Evolutionary conservation across 2,113 vertebrate genomes (phyloP).

Genomic region (Colius striatus): DNA sequence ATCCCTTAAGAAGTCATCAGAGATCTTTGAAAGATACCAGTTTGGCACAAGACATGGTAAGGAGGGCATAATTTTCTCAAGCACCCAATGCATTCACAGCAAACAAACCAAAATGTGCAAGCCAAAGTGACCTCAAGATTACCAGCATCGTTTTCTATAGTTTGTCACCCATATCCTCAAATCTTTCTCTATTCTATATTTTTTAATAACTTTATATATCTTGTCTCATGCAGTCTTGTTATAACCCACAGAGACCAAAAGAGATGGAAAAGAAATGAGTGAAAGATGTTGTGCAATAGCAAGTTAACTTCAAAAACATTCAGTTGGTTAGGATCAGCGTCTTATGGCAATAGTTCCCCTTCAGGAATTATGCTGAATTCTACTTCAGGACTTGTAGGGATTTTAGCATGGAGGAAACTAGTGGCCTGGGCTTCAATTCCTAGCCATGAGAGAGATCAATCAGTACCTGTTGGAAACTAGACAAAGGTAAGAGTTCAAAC

Average conservation of each 20-base stretch:
- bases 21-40: neutral
- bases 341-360: neutral
- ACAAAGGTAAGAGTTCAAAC: neutral
- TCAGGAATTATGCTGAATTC: neutral
- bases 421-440: neutral
- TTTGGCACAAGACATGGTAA: neutral
- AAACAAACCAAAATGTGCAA: neutral
- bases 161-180: neutral
- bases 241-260: neutral
- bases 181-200: neutral
- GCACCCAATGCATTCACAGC: neutral
- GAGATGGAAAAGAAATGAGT: neutral
- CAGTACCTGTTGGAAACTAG: neutral
- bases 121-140: neutral
- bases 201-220: neutral
- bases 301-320: neutral
- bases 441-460: neutral
- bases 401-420: neutral
- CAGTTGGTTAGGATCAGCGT: neutral
- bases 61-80: neutral
- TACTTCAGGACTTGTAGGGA: neutral
- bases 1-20: neutral
- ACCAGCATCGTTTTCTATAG: neutral
- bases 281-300: neutral
- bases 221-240: accelerated